Conservation (phyloP, 2,888 invertebrate species). For the Mythimna vitellina region DNA sequence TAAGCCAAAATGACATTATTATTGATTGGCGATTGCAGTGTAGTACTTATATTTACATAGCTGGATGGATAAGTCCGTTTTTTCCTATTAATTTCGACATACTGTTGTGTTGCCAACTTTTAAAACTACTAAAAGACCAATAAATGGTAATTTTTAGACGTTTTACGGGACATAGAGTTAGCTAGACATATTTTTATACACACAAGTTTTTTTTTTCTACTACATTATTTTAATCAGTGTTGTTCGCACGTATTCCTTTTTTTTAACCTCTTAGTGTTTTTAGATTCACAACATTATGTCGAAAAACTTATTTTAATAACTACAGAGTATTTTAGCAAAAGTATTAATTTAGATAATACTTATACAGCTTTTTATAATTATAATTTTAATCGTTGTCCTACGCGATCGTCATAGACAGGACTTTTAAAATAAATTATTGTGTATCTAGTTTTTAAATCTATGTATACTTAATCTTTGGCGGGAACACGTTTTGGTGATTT, state of each 20-base stretch:
- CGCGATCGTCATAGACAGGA: conserved; percentile 60
- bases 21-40: conserved; percentile 63
- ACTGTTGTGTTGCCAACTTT: conserved; percentile 53
- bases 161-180: conserved; percentile 36
- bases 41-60: conserved; percentile 64
- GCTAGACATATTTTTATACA: conserved; percentile 56
- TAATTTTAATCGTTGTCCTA: conserved; percentile 59
- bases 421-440: conserved; percentile 71
- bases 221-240: neutral
- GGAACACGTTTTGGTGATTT: conserved; percentile 54
- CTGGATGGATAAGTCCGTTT: conserved; percentile 37
- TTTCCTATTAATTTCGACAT: conserved; percentile 52
- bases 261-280: neutral
- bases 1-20: conserved; percentile 58
- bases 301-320: conserved; percentile 56
- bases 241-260: neutral
- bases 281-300: conserved; percentile 64
- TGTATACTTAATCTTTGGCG: conserved; percentile 69
- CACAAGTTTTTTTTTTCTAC: conserved; percentile 8
- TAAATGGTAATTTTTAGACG: conserved; percentile 40
- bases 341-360: conserved; percentile 81
- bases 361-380: conserved; percentile 72
- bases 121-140: conserved; percentile 18
- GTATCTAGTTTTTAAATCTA: conserved; percentile 69
- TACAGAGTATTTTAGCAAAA: conserved; percentile 79